phyloP scores from a whole-genome alignment of 2,888 invertebrate genomes.

The Galerucella nymphaeae region DNA sequence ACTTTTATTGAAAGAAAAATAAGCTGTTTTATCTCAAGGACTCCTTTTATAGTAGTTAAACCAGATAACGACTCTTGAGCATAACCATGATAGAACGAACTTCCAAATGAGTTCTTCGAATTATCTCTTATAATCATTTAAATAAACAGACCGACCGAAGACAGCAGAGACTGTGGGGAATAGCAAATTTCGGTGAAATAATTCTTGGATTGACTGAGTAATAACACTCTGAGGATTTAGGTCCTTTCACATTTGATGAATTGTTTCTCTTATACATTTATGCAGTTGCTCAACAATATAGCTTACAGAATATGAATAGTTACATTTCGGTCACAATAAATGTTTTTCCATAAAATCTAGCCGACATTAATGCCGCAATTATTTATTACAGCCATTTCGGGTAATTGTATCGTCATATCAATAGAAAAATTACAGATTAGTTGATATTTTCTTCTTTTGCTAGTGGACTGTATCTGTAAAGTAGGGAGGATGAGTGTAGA shows the following conservation, averaged over 20 bases:
- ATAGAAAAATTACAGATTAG: no score
- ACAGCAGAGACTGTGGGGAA: constrained; percentile 9
- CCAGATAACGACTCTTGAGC: neutral
- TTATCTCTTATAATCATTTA: neutral
- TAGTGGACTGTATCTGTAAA: no score
- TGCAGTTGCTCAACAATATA: neutral
- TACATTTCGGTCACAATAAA: neutral
- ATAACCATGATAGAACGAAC: neutral
- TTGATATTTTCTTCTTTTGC: no score
- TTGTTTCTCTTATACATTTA: neutral
- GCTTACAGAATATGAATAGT: neutral
- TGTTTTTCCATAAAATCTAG: neutral
- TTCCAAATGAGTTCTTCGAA: neutral
- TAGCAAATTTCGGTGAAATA: constrained; percentile 4
- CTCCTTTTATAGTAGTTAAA: neutral
- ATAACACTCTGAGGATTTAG: neutral
- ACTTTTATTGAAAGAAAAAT: no score
- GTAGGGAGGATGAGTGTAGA: no score
- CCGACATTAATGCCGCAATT: no score
- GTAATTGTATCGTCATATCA: no score
- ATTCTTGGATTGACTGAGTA: neutral
- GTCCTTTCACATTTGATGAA: neutral
- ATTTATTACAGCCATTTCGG: no score
- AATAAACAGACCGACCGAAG: constrained; percentile 9
- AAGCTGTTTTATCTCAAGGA: neutral